Evolutionary conservation across 2,797 vertebrate species (phyloP), one percentile per base, ranked within the genome.

Genomic region (Chaunax sp.): DNA sequence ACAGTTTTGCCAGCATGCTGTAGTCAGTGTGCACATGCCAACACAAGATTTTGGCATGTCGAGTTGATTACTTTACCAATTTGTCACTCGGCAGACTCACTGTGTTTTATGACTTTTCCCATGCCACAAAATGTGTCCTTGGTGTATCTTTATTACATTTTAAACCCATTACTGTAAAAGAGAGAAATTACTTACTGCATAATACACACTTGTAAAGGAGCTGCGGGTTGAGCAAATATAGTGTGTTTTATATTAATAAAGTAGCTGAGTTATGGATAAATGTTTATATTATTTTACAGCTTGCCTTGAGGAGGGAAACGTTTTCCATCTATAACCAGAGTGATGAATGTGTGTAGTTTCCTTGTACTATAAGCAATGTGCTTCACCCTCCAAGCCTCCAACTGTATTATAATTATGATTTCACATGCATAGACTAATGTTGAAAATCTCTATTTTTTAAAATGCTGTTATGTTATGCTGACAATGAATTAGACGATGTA

Each of bases 21-120:
- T 19, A 13, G 50, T 1, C 13, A 37, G 35, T 8, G 35, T 37
- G 30, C 33, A 35, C 33, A 35, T 10, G 33, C 77, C 78, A 62
- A 56, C 18, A 19, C 52, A 50, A 80, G 70, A 84, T 82, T 74
- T 81, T 90, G 83, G 89, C 86, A 37, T 68, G 68, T 63, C 28
- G 45, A 62, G 80, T 77, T 81, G 69, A 84, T 91, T 90, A 91
- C 89, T 88, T 92, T 86, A 90, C 75, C 84, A 83, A 86, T 89
- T 89, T 90, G 90, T 89, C 85, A 87, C 82, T 83, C 80, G 70
- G 77, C 80, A 89, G 85, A 89, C 87, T 77, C 65, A 37, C 53
- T 33, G 60, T 90, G 89, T 92, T 92, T 92, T 90, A 90, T 86
- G 74, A 64, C 79, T 88, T 89, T 89, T 89, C 85, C 84, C 89